Evolutionary conservation across 2,113 vertebrate genomes (phyloP), one percentile per base, ranked within the genome.

Genomic region (Seriola quinqueradiata): DNA sequence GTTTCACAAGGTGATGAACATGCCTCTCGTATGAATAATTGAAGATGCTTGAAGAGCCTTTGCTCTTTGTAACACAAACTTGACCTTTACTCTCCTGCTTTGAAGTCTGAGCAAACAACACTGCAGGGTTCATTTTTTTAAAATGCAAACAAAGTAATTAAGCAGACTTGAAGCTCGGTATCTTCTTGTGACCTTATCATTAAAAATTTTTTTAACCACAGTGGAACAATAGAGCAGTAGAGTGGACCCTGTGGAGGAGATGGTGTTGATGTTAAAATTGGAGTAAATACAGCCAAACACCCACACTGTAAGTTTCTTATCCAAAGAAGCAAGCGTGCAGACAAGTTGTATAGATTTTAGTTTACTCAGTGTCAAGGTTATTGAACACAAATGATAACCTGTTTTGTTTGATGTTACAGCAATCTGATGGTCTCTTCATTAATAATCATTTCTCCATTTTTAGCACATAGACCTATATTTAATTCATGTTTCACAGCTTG

Each of bases 1-100:
- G 52, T 72, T 77, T 75, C 74, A 64, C 63, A 82, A 64, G 67
- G 38, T 70, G 70, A 74, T 61, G 73, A 66, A 83, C 11, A 82
- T 70, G 64, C 70, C 11, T 77, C 69, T 59, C 23, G 13, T 2
- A 58, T 10, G 11, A 86, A 89, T 83, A 74, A 77, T 61, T 79
- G 4, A 86, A 76, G 25, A 38, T 2, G 23, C 17, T 32, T 58
- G 48, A 69, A 77, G 67, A 69, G 63, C 64, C 48, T 80, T 64
- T 71, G 44, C 77, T 75, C 70, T 77, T 42, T 70, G 23, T 71
- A 66, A 70, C 67, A 42, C 40, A 67, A 42, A 75, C 65, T 55
- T 82, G 75, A 87, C 71, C 61, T 76, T 44, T 64, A 36, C 66
- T 52, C 17, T 64, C 13, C 38, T 48, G 25, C 36, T 55, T 3